Percentiles rank a stretch among this genome's conserved stretches.
phyloP scores from a whole-genome alignment of 2,888 invertebrate genomes.

The Drosophila atroscutellata region DNA sequence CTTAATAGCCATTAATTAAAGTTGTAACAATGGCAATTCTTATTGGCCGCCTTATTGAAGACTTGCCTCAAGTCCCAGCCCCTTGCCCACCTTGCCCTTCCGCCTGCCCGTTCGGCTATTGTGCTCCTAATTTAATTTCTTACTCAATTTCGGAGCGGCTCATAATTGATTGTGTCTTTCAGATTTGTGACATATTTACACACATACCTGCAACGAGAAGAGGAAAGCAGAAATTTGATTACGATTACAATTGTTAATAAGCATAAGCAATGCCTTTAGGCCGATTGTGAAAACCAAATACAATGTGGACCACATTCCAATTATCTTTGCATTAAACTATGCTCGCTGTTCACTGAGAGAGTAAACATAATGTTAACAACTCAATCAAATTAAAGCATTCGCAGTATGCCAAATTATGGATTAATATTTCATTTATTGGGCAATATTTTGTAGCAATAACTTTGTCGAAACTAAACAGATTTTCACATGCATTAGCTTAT shows the following conservation, averaged over 20 bases:
- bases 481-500: background rate
- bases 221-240: constrained; percentile 45
- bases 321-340: background rate
- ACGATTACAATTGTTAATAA: constrained; percentile 46
- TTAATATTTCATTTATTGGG: background rate
- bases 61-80: constrained; percentile 7
- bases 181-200: constrained; percentile 42
- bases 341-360: background rate
- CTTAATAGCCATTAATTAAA: constrained; percentile 75
- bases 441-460: background rate
- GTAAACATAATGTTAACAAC: background rate
- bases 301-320: constrained; percentile 3
- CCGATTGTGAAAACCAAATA: background rate
- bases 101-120: background rate
- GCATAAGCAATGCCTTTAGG: constrained; percentile 8
- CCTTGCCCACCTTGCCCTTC: background rate
- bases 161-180: constrained; percentile 49
- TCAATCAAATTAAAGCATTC: background rate
- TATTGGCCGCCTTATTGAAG: constrained; percentile 52
- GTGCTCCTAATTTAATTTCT: constrained; percentile 63
- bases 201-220: constrained; percentile 66
- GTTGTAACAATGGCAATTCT: constrained; percentile 73
- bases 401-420: background rate
- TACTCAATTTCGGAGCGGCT: constrained; percentile 58
- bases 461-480: background rate